These are phyloP conservation scores for Machimus rusticus DNA, from an alignment of 2,888 invertebrate species.

Conservation along the genomic window DNA sequence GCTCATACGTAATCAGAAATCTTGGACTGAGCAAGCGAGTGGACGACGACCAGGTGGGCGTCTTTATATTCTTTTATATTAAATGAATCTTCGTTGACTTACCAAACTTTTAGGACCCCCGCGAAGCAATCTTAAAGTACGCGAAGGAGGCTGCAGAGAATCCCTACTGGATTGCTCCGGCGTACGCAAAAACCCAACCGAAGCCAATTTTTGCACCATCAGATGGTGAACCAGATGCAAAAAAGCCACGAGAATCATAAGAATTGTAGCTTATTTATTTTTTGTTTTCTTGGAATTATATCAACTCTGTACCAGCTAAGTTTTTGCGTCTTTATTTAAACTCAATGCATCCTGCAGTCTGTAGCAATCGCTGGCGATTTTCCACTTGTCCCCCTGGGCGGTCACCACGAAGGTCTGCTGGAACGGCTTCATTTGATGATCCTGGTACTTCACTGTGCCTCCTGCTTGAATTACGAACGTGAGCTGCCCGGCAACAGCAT, in stretches of 20 bases:
- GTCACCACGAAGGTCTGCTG: slow-evolving; percentile 89
- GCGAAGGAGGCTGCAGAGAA: slow-evolving; percentile 96
- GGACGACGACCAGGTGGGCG: slow-evolving; percentile 79
- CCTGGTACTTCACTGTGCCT: slow-evolving; percentile 80
- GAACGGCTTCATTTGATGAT: slow-evolving; percentile 71
- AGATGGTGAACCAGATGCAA: slow-evolving; percentile 56
- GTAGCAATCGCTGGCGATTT: slow-evolving; percentile 89
- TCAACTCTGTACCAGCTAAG: background rate
- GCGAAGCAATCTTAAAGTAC: slow-evolving; percentile 92
- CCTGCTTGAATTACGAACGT: slow-evolving; percentile 85
- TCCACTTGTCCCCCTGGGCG: slow-evolving; percentile 90
- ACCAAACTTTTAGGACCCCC: slow-evolving; percentile 71
- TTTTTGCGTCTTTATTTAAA: background rate
- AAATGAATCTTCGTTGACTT: background rate
- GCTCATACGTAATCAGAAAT: slow-evolving; percentile 94
- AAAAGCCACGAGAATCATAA: slow-evolving; percentile 58
- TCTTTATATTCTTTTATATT: background rate
- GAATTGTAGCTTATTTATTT: background rate
- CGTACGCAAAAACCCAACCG: slow-evolving; percentile 89
- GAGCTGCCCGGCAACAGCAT: slow-evolving; percentile 77
- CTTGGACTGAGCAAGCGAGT: slow-evolving; percentile 91
- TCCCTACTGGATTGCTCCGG: slow-evolving; percentile 96
- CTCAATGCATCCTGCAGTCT: slow-evolving; percentile 71
- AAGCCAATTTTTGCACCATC: slow-evolving; percentile 75
- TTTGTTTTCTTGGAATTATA: background rate